Evolutionary conservation across 1,140 invertebrate species (phyloP).

Genomic region (Subanguina moxae): DNA sequence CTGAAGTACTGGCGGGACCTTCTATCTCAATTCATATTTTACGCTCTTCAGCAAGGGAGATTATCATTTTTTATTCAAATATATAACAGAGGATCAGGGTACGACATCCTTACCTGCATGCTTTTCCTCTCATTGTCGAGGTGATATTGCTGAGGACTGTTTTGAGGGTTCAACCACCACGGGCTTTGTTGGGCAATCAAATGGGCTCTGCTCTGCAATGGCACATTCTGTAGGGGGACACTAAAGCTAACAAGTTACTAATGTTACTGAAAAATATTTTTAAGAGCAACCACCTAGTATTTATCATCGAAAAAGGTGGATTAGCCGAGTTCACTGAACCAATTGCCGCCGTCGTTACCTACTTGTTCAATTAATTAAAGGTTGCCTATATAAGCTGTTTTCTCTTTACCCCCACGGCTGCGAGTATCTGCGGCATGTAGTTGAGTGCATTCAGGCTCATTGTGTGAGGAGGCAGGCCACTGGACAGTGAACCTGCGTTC

Average conservation of each 20-base stretch:
- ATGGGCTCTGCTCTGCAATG: neutral
- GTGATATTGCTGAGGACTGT: slow-evolving; percentile 28
- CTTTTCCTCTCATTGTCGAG: neutral
- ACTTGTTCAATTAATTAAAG: no score
- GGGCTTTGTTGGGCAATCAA: neutral
- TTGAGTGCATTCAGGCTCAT: slow-evolving; percentile 22
- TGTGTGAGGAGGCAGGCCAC: neutral
- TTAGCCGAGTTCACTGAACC: neutral
- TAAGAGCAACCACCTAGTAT: neutral
- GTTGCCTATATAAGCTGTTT: no score
- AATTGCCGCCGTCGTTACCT: slow-evolving; percentile 5
- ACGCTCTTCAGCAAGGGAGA: no score
- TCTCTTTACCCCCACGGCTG: slow-evolving; percentile 18
- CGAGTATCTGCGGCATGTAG: slow-evolving; percentile 33
- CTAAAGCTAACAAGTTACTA: neutral
- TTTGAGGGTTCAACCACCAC: slow-evolving; percentile 8
- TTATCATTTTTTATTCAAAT: no score
- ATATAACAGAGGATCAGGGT: no score
- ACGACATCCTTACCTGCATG: neutral
- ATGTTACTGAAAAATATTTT: neutral
- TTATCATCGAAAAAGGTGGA: neutral
- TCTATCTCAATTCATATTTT: no score
- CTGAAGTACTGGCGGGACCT: no score
- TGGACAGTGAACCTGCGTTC: neutral
- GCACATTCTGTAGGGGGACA: no score